Evolutionary conservation across 2,888 invertebrate genomes (phyloP).

Genomic region (Deilephila porcellus): DNA sequence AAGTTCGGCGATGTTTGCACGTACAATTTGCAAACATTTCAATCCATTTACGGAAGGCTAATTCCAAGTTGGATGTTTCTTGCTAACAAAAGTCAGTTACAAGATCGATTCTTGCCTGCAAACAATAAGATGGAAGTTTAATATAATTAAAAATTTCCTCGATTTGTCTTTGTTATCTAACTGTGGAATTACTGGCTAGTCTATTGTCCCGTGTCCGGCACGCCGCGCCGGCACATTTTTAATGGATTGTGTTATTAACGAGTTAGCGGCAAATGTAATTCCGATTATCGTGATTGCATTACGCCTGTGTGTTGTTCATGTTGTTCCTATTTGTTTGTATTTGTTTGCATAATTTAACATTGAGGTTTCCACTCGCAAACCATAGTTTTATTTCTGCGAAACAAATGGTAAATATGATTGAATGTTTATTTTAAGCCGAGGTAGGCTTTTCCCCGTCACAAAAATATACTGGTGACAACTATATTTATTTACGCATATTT

Average conservation of each 20-base stretch:
- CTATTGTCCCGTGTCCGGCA: constrained; percentile 31
- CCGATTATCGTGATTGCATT: neutral
- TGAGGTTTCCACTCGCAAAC: too few relatives aligned
- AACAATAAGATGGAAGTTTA: constrained; percentile 53
- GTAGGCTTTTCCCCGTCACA: too few relatives aligned
- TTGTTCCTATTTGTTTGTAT: neutral
- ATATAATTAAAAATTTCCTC: constrained; percentile 55
- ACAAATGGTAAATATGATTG: neutral
- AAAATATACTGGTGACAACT: too few relatives aligned
- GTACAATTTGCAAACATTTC: constrained; percentile 18
- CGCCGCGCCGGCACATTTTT: constrained; percentile 43
- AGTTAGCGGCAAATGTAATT: neutral
- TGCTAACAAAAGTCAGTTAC: constrained; percentile 36
- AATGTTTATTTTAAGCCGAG: too few relatives aligned
- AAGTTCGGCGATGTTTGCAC: constrained; percentile 11
- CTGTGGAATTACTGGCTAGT: constrained; percentile 18
- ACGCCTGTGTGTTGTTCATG: neutral
- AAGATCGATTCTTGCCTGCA: constrained; percentile 44
- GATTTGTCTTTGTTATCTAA: constrained; percentile 56
- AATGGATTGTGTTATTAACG: constrained; percentile 33
- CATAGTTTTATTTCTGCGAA: neutral
- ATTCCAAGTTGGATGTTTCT: constrained; percentile 42
- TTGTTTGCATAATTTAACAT: neutral
- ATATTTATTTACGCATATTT: too few relatives aligned
- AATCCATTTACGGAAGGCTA: constrained; percentile 29